A percentile compares a stretch with the other conserved stretches of the same genome.
phyloP scores from a whole-genome alignment of 2,797 vertebrate genomes.

The Lutjanus campechanus region DNA sequence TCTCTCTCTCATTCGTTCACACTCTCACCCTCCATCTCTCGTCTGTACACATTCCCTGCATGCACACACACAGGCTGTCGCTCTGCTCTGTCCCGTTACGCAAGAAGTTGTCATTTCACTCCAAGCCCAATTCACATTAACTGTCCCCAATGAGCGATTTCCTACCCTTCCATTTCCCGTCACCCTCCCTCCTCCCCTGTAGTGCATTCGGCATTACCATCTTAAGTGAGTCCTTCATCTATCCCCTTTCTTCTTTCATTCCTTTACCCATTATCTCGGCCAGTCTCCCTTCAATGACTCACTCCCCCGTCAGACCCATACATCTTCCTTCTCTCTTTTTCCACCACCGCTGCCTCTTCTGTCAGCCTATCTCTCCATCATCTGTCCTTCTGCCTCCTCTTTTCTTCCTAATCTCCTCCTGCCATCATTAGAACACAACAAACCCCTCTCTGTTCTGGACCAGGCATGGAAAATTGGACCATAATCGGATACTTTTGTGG shows the following conservation, averaged over 20 bases:
- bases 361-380: constrained; percentile 79
- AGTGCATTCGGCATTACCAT: constrained; percentile 81
- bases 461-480: constrained; percentile 34
- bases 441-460: constrained; percentile 46
- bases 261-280: constrained; percentile 81
- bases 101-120: constrained; percentile 82
- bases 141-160: constrained; percentile 81
- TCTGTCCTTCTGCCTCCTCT: constrained; percentile 70
- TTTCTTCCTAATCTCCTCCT: constrained; percentile 68
- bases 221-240: constrained; percentile 85
- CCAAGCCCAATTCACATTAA: constrained; percentile 79
- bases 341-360: constrained; percentile 68
- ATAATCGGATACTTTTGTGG: constrained; percentile 61
- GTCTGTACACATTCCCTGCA: constrained; percentile 31
- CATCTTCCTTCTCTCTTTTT: constrained; percentile 77
- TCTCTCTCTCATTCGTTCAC: constrained; percentile 28
- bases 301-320: constrained; percentile 78
- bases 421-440: constrained; percentile 72
- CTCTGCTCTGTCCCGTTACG: constrained; percentile 71
- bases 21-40: constrained; percentile 49
- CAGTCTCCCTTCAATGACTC: constrained; percentile 83
- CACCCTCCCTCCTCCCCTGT: constrained; percentile 33
- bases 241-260: constrained; percentile 76
- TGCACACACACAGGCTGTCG: constrained; percentile 36
- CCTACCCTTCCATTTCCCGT: constrained; percentile 72